Evolutionary conservation across 2,888 invertebrate species (phyloP), one percentile per base, ranked within the genome.

Genomic region (Ormyrus nitidulus): DNA sequence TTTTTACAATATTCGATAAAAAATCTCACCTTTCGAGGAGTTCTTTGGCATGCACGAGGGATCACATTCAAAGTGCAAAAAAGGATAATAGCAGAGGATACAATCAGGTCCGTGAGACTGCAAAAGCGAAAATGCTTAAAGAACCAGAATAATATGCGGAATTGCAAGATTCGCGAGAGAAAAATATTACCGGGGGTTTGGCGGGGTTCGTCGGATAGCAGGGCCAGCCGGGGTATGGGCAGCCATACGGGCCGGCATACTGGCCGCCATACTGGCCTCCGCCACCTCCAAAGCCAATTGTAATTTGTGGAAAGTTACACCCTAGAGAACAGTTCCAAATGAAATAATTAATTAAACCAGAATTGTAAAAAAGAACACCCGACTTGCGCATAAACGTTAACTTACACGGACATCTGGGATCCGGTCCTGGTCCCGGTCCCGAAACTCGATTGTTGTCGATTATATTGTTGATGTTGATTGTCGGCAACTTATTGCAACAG

Each of bases 11-110:
- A 46, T 49, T 11, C 8, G n/a, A n/a, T 5, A 9, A 49, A 2
- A 54, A 34, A 6, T 9, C 3, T 53, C 5, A 61, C 13, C 48
- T 11, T 66, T 34, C 54, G 48, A 6, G 75, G 70, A 51, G 19
- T 19, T 19, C 19, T 70, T 74, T 10, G 68, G 19, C 9, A 84
- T 82, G 82, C 89, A 89, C 10, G 75, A 75, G 11, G 84, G 61
- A 62, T 87, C 85, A 68, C 89, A 89, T 34, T 78, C 84, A 61
- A 84, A 84, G 13, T 82, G 83, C 11, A 84, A 75, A n/a, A 86
- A 78, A 5, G 86, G 85, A 81, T 84, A 81, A n/a, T 62, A 74
- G 69, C 88, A 88, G 9, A 66, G 69, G 0, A 86, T 85, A 66
- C 88, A 88, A 65, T 88, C 88, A 4, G 83, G 46, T 11, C 80